Evolutionary conservation across 53 echinoderm and acorn worm species (phyloP), one percentile per base, ranked within the genome.

Genomic region (Henricia sp.): DNA sequence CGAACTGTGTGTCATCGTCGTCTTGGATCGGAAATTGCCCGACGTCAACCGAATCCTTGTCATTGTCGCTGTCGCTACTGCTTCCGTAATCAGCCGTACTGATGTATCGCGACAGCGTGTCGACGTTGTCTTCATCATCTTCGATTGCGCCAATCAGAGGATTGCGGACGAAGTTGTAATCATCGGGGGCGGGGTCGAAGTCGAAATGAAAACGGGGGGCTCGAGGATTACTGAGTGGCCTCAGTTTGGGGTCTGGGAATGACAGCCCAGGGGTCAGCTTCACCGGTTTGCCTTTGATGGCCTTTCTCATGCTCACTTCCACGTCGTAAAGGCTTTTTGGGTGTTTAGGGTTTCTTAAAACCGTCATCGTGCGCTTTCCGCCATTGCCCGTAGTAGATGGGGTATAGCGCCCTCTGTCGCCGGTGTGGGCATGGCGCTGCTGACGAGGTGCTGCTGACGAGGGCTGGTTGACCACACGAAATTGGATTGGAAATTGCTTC

Each of bases 251-350:
- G 50, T 80, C 80, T 0, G 80, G 80, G 50, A 80, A 80, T 2
- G 80, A 50, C 64, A 80, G 38, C 4, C 44, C 80, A 1, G 80
- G 50, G 44, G 80, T 46, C 44, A 80, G 17, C 44, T 80, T 80
- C 9, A 80, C 50, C 0, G 80, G 80, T 13, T 80, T 80, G 43
- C 39, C 58, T 14, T 80, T 41, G 23, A 25, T 5, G 34, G 34
- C 8, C 2, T 32, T 27, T 20, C 80, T 42, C 21, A 80, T 63
- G 63, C 80, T 64, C 30, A 80, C 37, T 36, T 80, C 80, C 0
- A 62, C 65, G 24, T 60, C 48, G 23, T 64, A 80, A 17, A 80
- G 1, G 46, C 46, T 80, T 48, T 80, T 80, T 9, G 80, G 80
- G 30, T 58, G 58, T 21, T 64, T 62, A 34, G 80, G 80, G 21